Evolutionary conservation across 2,888 invertebrate genomes (phyloP).

Genomic region (Rhagonycha lutea): DNA sequence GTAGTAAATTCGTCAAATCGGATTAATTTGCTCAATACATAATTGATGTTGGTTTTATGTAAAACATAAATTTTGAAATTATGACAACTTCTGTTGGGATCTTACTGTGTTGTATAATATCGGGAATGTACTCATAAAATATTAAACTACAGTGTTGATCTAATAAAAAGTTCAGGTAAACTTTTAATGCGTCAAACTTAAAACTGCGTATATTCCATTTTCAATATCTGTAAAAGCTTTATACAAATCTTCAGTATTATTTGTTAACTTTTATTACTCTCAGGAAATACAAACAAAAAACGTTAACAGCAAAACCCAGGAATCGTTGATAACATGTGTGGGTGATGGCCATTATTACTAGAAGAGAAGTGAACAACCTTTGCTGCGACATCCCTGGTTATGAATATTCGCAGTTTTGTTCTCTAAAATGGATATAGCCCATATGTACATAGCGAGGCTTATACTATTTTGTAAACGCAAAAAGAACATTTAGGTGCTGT

Average conservation of each 20-base stretch:
- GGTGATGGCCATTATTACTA: background rate
- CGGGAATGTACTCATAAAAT: background rate
- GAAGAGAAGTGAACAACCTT: background rate
- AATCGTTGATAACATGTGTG: background rate
- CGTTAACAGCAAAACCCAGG: background rate
- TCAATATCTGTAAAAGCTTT: background rate
- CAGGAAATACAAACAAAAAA: background rate
- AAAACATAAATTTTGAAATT: too few species aligned
- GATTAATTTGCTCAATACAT: too few species aligned
- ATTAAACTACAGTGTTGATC: background rate
- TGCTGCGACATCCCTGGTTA: background rate
- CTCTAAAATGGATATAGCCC: background rate
- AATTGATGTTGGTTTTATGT: background rate
- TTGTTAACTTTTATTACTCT: background rate
- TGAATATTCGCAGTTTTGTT: background rate
- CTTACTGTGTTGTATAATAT: background rate
- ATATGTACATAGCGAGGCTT: background rate
- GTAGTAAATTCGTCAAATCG: too few species aligned
- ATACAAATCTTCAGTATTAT: background rate
- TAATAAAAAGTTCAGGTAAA: background rate
- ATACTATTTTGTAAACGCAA: background rate
- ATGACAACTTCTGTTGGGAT: background rate
- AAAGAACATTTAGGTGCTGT: background rate
- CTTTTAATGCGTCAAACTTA: background rate
- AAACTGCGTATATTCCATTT: background rate